phyloP scores from a whole-genome alignment of 2,113 vertebrate genomes.

The Morone saxatilis region DNA sequence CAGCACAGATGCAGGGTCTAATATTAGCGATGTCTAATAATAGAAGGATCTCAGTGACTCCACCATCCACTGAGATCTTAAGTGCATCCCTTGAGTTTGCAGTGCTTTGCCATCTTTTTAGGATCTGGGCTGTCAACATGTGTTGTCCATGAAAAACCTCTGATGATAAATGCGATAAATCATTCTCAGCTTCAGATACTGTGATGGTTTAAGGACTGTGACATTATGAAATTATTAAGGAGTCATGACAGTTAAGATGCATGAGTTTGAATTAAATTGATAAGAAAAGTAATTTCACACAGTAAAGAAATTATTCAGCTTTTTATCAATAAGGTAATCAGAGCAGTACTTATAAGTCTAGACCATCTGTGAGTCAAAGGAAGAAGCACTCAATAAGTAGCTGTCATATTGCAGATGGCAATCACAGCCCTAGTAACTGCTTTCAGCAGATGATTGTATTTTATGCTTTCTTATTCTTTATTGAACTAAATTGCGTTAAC shows the following conservation, averaged over 20 bases:
- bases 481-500: not conserved
- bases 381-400: constrained; percentile 7
- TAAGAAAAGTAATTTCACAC: constrained; percentile 11
- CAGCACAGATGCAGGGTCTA: constrained; percentile 58
- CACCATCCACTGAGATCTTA: constrained; percentile 23
- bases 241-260: not conserved
- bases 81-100: constrained; percentile 48
- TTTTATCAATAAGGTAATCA: constrained; percentile 37
- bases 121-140: constrained; percentile 32
- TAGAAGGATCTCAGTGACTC: constrained; percentile 43
- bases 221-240: not conserved
- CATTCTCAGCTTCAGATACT: not conserved
- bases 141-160: constrained; percentile 31
- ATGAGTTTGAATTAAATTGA: not conserved
- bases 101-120: constrained; percentile 1
- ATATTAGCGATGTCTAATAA: constrained; percentile 62
- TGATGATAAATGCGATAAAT: not conserved
- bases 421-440: constrained; percentile 25
- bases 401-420: constrained; percentile 28
- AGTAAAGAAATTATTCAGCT: not conserved
- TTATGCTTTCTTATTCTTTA: constrained; percentile 4
- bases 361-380: constrained; percentile 30
- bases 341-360: not conserved
- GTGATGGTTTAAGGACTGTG: not conserved
- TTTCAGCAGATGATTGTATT: constrained; percentile 22